Evolutionary conservation across 2,888 invertebrate species (phyloP).

Genomic region (Watsonalla binaria): DNA sequence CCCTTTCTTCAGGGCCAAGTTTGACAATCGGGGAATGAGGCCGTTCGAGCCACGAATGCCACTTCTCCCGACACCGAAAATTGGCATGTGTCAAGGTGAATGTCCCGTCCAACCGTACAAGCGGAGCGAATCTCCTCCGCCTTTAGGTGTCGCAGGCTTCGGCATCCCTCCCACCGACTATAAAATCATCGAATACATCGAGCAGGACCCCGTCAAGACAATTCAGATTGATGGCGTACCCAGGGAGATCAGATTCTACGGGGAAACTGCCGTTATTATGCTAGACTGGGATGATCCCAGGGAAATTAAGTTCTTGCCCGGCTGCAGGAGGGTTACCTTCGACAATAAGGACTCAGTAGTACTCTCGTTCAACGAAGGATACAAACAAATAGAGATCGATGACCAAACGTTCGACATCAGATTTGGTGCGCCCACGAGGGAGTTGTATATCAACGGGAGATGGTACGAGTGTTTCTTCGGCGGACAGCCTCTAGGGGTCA

Average conservation of each 20-base stretch:
- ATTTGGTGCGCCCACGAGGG: constrained; percentile 94
- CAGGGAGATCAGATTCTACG: constrained; percentile 91
- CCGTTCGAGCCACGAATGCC: constrained; percentile 50
- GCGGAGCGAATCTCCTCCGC: constrained; percentile 52
- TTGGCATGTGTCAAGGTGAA: constrained; percentile 59
- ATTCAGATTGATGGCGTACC: constrained; percentile 90
- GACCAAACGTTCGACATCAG: constrained; percentile 87
- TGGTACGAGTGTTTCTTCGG: constrained; percentile 97
- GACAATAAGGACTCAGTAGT: constrained; percentile 86
- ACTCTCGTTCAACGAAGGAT: constrained; percentile 82
- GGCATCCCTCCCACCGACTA: constrained; percentile 58
- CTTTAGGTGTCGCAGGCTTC: constrained; percentile 57
- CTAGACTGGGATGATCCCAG: constrained; percentile 92
- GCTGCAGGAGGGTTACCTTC: constrained; percentile 84
- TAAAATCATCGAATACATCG: constrained; percentile 62
- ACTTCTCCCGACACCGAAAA: constrained; percentile 51
- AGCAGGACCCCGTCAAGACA: constrained; percentile 84
- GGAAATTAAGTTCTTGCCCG: constrained; percentile 91
- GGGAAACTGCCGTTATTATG: constrained; percentile 89
- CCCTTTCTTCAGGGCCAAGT: constrained; percentile 56
- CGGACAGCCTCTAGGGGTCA: constrained; percentile 89
- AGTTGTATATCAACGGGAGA: constrained; percentile 91
- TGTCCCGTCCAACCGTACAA: constrained; percentile 56
- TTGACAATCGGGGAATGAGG: constrained; percentile 47
- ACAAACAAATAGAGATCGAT: constrained; percentile 85